Base-by-base conservation (phyloP, 2,888 invertebrate genomes). In the Rotaria magnacalcarata region DNA sequence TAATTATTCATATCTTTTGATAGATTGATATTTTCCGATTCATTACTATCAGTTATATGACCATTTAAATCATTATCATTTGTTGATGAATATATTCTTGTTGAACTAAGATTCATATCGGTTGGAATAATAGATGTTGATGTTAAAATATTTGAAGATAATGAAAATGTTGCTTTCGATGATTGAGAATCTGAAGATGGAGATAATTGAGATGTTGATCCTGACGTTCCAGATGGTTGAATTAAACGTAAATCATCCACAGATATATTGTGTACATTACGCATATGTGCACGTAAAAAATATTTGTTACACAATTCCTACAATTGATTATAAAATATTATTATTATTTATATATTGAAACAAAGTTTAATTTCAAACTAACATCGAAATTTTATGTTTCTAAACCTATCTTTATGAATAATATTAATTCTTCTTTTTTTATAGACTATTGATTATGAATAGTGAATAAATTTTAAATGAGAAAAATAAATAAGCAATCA, bases 231-330 rank as follows among this genome's bases (percentile, higher is more conserved):
- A 5, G 75, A 75, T 43, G 27, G 47, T 47, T 19, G 43, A 21
- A 47, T 80, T 47, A 80, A 80, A 80, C 75, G 75, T 80, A 80
- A 47, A 80, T 80, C 75, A 47, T 80, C 75, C 43, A 80, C 43
- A 8, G 75, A 80, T 21, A 80, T 80, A 80, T 80, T 80, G 88
- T 91, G 91, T 86, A 90, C 90, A 87, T 90, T 91, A 85, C 90
- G 88, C 88, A 90, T 90, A 88, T 91, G 91, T 24, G 90, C 90
- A 84, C 90, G 89, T 87, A 91, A 88, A 88, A 91, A 91, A 88
- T 91, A 91, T 87, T 90, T 91, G 88, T 91, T 91, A 88, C 91
- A 91, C 85, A 91, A 88, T 88, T 91, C 90, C 88, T 91, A 80
- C 24, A 27, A 80, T 21, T 47, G 7, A 47, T 47, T 47, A 47